Conservation (phyloP, 2,888 invertebrate species). For the Acanthoscelides obtectus region DNA sequence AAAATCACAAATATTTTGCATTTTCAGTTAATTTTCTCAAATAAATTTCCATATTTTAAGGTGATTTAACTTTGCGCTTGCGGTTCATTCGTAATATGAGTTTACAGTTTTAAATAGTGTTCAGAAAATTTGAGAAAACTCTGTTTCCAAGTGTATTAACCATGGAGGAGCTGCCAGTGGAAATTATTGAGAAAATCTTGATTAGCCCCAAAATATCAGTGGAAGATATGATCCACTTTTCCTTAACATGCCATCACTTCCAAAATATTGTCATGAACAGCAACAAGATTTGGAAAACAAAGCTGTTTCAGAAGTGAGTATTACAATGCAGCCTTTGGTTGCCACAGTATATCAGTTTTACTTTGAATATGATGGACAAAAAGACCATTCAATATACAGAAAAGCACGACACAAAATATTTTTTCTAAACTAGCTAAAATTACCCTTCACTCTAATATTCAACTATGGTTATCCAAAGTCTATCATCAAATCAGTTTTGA, state of each 20-base stretch:
- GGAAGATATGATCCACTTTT: slow-evolving; percentile 52
- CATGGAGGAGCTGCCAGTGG: slow-evolving; percentile 40
- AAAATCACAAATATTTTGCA: too few species aligned
- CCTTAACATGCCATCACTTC: slow-evolving; percentile 52
- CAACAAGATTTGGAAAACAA: slow-evolving; percentile 49
- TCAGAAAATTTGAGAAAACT: background rate
- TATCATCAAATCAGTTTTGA: too few species aligned
- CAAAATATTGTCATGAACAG: slow-evolving; percentile 47
- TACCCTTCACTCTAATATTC: too few species aligned
- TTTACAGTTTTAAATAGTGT: background rate
- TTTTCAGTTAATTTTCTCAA: too few species aligned
- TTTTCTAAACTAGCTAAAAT: too few species aligned
- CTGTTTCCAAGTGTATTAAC: background rate
- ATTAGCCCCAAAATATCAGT: slow-evolving; percentile 30
- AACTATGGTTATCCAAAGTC: too few species aligned
- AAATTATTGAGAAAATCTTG: slow-evolving; percentile 41
- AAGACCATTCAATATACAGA: too few species aligned
- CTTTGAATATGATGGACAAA: too few species aligned
- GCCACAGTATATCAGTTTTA: too few species aligned
- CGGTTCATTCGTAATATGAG: background rate
- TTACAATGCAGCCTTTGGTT: too few species aligned
- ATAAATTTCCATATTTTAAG: too few species aligned
- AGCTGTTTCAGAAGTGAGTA: slow-evolving; percentile 47
- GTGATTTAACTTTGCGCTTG: background rate
- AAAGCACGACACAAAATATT: too few species aligned